Conservation (phyloP, 2,888 invertebrate genomes). For the Chaitophorus viminalis region DNA sequence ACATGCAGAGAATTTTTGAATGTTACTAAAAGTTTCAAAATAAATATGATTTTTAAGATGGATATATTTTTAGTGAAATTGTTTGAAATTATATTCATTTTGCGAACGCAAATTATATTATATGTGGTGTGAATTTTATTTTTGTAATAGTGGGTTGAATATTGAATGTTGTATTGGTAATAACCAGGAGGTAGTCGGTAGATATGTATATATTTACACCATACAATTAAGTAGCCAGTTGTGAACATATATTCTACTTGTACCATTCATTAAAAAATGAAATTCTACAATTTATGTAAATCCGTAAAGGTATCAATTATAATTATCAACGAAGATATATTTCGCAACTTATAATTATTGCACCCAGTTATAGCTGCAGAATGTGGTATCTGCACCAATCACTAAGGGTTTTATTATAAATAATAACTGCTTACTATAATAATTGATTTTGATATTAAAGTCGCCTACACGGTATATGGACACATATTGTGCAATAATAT, state of each 20-base stretch:
- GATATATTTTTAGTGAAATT: background rate
- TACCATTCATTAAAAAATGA: background rate
- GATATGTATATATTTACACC: background rate
- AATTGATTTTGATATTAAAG: too few relatives aligned
- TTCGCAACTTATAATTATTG: conserved; percentile 19
- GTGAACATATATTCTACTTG: background rate
- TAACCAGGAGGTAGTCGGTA: background rate
- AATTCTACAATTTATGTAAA: background rate
- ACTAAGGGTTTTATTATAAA: background rate
- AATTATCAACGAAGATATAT: background rate
- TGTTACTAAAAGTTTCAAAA: background rate
- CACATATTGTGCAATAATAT: background rate
- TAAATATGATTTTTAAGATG: background rate
- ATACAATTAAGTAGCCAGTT: background rate
- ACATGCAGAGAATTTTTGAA: background rate
- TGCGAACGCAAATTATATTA: background rate
- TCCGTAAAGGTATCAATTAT: conserved; percentile 19
- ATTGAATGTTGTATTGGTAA: background rate
- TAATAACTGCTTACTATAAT: background rate
- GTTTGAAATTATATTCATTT: background rate
- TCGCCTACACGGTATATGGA: too few relatives aligned
- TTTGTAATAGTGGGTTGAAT: background rate
- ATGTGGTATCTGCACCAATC: background rate
- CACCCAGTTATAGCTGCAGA: background rate
- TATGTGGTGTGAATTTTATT: background rate